Percentiles rank a stretch among this genome's conserved stretches.
phyloP scores from a whole-genome alignment of 1,140 invertebrate genomes.

The Amphibalanus amphitrite region DNA sequence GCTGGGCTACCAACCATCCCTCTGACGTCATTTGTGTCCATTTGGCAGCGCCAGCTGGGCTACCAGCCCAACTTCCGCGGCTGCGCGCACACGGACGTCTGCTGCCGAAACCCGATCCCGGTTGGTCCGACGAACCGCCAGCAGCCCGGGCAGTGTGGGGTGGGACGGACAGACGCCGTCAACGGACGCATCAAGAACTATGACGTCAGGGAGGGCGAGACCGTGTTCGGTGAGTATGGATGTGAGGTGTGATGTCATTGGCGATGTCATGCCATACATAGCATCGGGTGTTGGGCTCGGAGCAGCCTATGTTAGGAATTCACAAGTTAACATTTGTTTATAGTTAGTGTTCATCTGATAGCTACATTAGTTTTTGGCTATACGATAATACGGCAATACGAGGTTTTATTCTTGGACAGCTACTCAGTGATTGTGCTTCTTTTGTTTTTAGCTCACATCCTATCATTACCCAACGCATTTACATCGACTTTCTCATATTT shows the following conservation, averaged over 20 bases:
- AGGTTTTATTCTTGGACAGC: no score
- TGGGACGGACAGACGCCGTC: conserved; percentile 8
- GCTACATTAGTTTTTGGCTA: no score
- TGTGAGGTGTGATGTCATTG: not conserved
- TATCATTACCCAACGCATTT: no score
- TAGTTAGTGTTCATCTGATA: no score
- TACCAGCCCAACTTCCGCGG: conserved; percentile 12
- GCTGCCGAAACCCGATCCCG: conserved; percentile 14
- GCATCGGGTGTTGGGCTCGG: no score
- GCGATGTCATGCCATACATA: not conserved
- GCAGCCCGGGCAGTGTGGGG: conserved; percentile 9
- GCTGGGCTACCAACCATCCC: no score
- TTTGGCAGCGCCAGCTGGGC: conserved; percentile 9
- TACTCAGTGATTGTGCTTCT: no score
- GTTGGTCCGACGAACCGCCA: conserved; percentile 7
- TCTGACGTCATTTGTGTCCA: not conserved
- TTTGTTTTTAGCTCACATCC: no score
- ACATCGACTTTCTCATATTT: no score
- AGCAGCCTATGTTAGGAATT: no score
- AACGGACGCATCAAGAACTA: conserved; percentile 16
- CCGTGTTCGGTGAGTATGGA: conserved; percentile 16
- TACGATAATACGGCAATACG: no score
- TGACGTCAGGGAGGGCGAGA: conserved; percentile 13
- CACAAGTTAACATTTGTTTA: no score
- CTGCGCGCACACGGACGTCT: conserved; percentile 14